Evolutionary conservation across 2,113 vertebrate species (phyloP).

Genomic region (Poecilia latipinna): DNA sequence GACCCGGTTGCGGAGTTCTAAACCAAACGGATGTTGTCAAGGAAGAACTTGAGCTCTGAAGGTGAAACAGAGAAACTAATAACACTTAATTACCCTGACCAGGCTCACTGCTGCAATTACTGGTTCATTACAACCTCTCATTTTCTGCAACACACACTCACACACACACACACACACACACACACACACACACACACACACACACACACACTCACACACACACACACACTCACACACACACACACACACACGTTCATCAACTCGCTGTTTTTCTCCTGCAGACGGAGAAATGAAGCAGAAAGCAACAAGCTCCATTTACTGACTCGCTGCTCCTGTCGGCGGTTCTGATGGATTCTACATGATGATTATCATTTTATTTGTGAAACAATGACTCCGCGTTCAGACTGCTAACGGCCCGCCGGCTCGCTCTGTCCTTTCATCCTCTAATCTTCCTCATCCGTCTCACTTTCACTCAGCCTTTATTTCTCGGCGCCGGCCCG

Average conservation of each 20-base stretch:
- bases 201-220: not conserved
- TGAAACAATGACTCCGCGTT: constrained; percentile 25
- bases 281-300: constrained; percentile 50
- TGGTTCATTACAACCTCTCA: constrained; percentile 41
- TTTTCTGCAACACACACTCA: not conserved
- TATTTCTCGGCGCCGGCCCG: constrained; percentile 5
- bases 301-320: constrained; percentile 11
- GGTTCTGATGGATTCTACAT: not conserved
- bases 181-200: not conserved
- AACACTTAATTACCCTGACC: constrained; percentile 38
- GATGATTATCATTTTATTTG: constrained; percentile 31
- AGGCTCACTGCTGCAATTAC: constrained; percentile 28
- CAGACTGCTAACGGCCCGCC: not conserved
- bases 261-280: not conserved
- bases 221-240: too few species aligned
- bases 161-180: too few species aligned
- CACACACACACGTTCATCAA: not conserved
- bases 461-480: not conserved
- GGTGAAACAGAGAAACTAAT: constrained; percentile 15
- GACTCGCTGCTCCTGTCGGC: constrained; percentile 8
- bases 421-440: constrained; percentile 23
- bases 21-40: not conserved
- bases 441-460: not conserved
- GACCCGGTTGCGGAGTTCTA: not conserved
- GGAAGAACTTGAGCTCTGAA: not conserved